Conservation (phyloP, 2,797 vertebrate species). For the Mus spretus region DNA sequence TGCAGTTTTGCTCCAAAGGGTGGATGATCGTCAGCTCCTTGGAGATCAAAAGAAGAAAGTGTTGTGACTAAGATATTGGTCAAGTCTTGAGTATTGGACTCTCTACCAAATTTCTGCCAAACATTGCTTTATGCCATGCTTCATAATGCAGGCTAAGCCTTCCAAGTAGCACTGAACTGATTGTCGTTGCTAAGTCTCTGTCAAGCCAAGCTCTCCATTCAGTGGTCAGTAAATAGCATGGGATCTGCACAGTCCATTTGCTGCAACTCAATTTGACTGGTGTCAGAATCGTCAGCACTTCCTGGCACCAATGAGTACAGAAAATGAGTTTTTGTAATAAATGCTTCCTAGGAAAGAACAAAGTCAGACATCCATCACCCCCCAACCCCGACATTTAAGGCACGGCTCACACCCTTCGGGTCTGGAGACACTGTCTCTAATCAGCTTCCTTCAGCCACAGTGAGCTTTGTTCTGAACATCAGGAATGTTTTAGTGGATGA, state of each 20-base stretch:
- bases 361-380: slow-evolving; percentile 43
- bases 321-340: slow-evolving; percentile 75
- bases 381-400: slow-evolving; percentile 1
- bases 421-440: background rate
- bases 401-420: background rate
- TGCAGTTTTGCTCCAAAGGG: background rate
- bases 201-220: slow-evolving; percentile 57
- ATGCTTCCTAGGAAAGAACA: slow-evolving; percentile 62
- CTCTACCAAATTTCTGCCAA: background rate
- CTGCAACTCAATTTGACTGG: slow-evolving; percentile 66
- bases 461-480: slow-evolving; percentile 22
- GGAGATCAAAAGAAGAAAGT: background rate
- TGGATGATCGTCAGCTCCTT: background rate
- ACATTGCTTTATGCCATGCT: background rate
- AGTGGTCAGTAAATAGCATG: slow-evolving; percentile 70
- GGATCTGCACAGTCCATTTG: slow-evolving; percentile 70
- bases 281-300: slow-evolving; percentile 65
- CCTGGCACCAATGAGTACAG: slow-evolving; percentile 61
- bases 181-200: slow-evolving; percentile 28
- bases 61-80: background rate
- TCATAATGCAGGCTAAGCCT: slow-evolving; percentile 4
- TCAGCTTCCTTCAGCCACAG: background rate
- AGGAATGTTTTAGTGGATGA: slow-evolving; percentile 9
- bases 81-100: background rate
- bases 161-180: slow-evolving; percentile 55